Evolutionary conservation across 2,888 invertebrate genomes (phyloP), one percentile per base, ranked within the genome.

Genomic region (Xestia rhomboidea): DNA sequence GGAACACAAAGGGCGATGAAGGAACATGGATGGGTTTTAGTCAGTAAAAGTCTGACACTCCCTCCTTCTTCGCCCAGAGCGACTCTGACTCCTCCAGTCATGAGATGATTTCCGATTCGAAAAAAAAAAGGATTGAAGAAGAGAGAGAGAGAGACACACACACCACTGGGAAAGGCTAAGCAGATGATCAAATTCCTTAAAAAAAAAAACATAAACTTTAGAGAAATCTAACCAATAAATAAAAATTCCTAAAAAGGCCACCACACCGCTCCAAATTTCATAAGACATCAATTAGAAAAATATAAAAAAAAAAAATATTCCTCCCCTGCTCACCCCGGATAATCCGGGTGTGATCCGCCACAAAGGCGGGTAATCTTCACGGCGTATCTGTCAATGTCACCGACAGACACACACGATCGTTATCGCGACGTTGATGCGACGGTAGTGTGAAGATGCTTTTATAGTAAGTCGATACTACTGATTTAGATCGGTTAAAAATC

Each of bases 351-450:
- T 83, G 87, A 86, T 84, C 84, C 86, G 57, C 80, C 82, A 88
- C 90, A 89, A 86, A 84, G 77, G 81, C 83, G 88, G 82, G 88
- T 86, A 89, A 90, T 90, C 87, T 87, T 83, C 80, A 82, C 86
- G 85, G 68, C 82, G 82, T 85, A 85, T 88, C 87, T 73, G 81
- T 83, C 91, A 88, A 87, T 75, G 88, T 88, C 88, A 83, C 81
- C 64, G 68, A 60, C 85, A 85, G 88, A 77, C 84, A 85, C 85
- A 84, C 72, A 75, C 86, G 85, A 85, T 85, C 86, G 75, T 78
- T 82, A 87, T 85, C 85, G 54, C 27, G 69, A 78, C 88, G 68
- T 82, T 82, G 76, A 86, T 85, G 74, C 73, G 87, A 77, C 68
- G 64, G 60, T 63, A 30, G 73, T 79, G 76, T 64, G 73, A 74